Percentiles rank a stretch among this genome's conserved stretches.
Evolutionary conservation across 2,113 vertebrate species (phyloP).

Genomic region (Tonatia bakeri): DNA sequence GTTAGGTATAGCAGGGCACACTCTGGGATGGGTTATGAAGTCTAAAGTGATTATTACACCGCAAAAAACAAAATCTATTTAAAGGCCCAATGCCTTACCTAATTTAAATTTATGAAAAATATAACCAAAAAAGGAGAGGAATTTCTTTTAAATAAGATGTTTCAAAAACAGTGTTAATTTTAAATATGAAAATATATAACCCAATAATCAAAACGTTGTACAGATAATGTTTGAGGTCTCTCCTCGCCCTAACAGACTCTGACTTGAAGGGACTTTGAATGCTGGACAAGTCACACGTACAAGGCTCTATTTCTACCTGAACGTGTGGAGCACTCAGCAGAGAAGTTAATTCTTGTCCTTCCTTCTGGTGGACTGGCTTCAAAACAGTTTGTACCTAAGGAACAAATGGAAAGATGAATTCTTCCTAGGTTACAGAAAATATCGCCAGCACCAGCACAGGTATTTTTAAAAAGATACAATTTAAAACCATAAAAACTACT

Average conservation of each 20-base stretch:
- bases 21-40: neutral
- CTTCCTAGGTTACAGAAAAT: neutral
- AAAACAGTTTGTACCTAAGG: slow-evolving; percentile 91
- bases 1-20: neutral
- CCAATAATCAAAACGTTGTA: neutral
- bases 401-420: slow-evolving; percentile 60
- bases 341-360: slow-evolving; percentile 89
- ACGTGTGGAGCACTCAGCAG: slow-evolving; percentile 92
- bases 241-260: neutral
- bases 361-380: slow-evolving; percentile 89
- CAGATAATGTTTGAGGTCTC: neutral
- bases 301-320: slow-evolving; percentile 83
- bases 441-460: neutral
- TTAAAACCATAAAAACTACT: slow-evolving; percentile 2
- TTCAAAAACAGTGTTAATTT: slow-evolving; percentile 41
- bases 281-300: neutral
- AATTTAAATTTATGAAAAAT: slow-evolving; percentile 14
- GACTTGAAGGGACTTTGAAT: neutral
- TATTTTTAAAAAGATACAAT: neutral
- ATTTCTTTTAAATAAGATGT: neutral
- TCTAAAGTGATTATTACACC: neutral
- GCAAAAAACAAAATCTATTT: neutral
- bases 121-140: neutral
- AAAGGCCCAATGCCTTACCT: neutral
- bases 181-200: slow-evolving; percentile 30